Evolutionary conservation across 2,888 invertebrate species (phyloP), one percentile per base, ranked within the genome.

Genomic region (Epinotia bilunana): DNA sequence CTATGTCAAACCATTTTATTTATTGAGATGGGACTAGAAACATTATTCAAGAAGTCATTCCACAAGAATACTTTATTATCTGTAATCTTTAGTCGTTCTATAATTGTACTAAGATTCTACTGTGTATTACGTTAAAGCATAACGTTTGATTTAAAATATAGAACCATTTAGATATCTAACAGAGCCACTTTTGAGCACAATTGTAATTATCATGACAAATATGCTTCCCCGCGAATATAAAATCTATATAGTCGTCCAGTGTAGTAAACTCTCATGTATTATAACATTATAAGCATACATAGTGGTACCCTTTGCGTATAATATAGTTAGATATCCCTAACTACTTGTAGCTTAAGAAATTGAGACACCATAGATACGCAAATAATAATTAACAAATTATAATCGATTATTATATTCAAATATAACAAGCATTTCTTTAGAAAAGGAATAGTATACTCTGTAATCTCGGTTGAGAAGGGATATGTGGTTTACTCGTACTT

Each of bases 221-320:
- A 72, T 72, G 78, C 78, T 78, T 78, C 65, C 77, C 72, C 62
- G 72, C 43, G 12, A 76, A 63, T 58, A 67, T 68, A 46, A 18
- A 46, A 73, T 57, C 23, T 18, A 2, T n/a, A 20, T 53, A 62
- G 23, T n/a, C 43, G 58, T 58, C 58, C 69, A 68, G 43, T 39
- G 68, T 60, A 70, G 23, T 20, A 11, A 74, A 74, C 65, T 71
- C 64, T 65, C 64, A 39, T 70, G 58, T 64, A 64, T 33, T 55
- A 72, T 68, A 73, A 18, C 49, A 33, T 70, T 2, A 62, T 28
- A 18, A n/a, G 57, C 28, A 57, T 23, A 63, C 53, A 53, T 63
- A 55, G 23, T 68, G n/a, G 20, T 72, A 43, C 53, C 16, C 4
- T 16, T 49, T 73, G 23, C 18, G 12, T 33, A 18, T 18, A 61